Evolutionary conservation across 1,140 invertebrate genomes (phyloP), one percentile per base, ranked within the genome.

Genomic region (Heliothis virescens): DNA sequence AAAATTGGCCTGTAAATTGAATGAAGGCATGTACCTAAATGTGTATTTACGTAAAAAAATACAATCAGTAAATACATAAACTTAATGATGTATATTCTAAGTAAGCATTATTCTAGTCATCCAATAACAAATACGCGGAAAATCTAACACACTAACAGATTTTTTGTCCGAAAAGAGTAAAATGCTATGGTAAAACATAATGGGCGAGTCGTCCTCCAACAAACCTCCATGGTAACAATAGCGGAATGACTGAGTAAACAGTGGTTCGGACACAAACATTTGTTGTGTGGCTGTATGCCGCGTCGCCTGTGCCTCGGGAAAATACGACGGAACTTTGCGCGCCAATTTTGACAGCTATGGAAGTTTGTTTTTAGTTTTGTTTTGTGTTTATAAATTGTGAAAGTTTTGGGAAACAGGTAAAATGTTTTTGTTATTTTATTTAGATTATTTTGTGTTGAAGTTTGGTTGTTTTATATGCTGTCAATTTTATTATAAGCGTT

Each of bases 321-420:
- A 76, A 76, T 76, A 76, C 60, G 21, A 47, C 47, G 29, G 29
- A 63, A 48, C 15, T 76, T 76, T 34, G 60, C 74, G 73, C 74
- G 74, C 47, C 74, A 76, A 76, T 63, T 76, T 76, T 76, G 74
- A 76, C 74, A 76, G 74, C 60, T 65, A 76, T 76, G 74, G 74
- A 63, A 76, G 47, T 65, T 63, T 50, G 59, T 76, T 63, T 76
- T 53, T 76, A 65, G 41, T 55, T 72, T 53, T 29, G 47, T 69
- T 34, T 41, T 16, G 26, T 41, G 60, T 26, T 34, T 63, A 12
- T 52, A 53, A 52, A 67, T 69, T 53, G 74, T 76, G 74, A 47
- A 76, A 62, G 12, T 52, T 60, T 26, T 63, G 16, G 21, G 26
- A 63, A 74, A 74, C 50, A 74, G 60, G 60, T 65, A 76, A 41